Conservation (phyloP, 2,113 vertebrate genomes). For the Pristiophorus japonicus region DNA sequence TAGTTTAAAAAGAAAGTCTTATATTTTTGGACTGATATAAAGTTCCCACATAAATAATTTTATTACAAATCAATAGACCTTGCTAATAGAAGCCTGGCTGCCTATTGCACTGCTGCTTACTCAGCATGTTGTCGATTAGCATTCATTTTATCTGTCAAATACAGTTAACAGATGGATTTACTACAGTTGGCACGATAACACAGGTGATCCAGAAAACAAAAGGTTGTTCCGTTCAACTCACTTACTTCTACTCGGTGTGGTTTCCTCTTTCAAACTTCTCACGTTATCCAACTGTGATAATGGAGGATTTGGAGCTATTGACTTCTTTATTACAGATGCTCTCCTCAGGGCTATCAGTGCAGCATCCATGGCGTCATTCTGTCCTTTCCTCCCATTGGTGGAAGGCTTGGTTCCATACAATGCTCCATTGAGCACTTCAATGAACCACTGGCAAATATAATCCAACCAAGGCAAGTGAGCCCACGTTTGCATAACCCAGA, state of each 20-base stretch:
- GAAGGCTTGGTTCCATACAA: background rate
- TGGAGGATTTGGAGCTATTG: background rate
- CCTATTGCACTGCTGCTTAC: background rate
- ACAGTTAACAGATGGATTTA: constrained; percentile 2
- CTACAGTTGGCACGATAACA: background rate
- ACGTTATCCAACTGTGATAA: background rate
- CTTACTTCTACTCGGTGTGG: background rate
- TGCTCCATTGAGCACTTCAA: background rate
- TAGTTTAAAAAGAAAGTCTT: background rate
- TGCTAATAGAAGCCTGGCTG: constrained; percentile 12
- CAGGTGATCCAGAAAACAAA: background rate
- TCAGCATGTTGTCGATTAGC: constrained; percentile 18
- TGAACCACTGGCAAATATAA: background rate
- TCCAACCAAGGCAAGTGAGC: background rate
- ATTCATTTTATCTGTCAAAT: constrained; percentile 21
- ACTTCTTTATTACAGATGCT: background rate
- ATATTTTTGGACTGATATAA: background rate
- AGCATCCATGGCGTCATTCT: background rate
- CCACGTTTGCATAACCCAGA: background rate
- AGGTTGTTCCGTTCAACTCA: background rate
- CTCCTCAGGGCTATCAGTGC: background rate
- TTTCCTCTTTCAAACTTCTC: background rate
- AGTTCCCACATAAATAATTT: constrained; percentile 14
- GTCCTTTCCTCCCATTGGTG: background rate
- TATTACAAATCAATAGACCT: constrained; percentile 14